Evolutionary conservation across 2,888 invertebrate genomes (phyloP).

Genomic region (Coenonympha glycerion): DNA sequence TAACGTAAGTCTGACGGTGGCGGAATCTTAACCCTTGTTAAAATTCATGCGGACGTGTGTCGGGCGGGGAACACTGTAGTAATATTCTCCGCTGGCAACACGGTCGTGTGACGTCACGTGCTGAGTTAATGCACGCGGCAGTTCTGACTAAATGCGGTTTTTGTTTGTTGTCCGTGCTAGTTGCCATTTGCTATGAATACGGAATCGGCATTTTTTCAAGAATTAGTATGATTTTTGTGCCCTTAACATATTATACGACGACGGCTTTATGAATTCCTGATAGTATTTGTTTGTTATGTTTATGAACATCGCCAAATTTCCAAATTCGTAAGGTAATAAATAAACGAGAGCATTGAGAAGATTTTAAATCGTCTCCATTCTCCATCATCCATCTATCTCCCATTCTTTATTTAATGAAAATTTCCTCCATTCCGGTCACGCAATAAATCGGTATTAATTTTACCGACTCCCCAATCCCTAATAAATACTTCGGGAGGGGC

Average conservation of each 20-base stretch:
- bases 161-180: constrained; percentile 17
- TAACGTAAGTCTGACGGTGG: no score
- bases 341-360: no score
- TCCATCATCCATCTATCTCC: no score
- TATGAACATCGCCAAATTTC: no score
- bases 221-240: no score
- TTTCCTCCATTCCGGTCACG: constrained; percentile 34
- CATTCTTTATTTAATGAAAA: constrained; percentile 42
- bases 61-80: constrained; percentile 39
- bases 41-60: constrained; percentile 61
- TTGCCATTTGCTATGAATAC: constrained; percentile 18
- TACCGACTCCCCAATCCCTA: constrained; percentile 31
- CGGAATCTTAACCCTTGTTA: no score
- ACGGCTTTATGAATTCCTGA: no score
- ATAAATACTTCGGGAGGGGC: constrained; percentile 32
- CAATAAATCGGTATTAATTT: constrained; percentile 38
- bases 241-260: no score
- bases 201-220: constrained; percentile 22
- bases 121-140: constrained; percentile 43
- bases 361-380: no score
- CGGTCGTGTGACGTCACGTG: constrained; percentile 60
- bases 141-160: constrained; percentile 34
- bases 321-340: no score
- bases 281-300: no score
- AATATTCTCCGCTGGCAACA: constrained; percentile 52